Evolutionary conservation across 2,113 vertebrate species (phyloP), one percentile per base, ranked within the genome.

Genomic region (Rhynchomys soricoides): DNA sequence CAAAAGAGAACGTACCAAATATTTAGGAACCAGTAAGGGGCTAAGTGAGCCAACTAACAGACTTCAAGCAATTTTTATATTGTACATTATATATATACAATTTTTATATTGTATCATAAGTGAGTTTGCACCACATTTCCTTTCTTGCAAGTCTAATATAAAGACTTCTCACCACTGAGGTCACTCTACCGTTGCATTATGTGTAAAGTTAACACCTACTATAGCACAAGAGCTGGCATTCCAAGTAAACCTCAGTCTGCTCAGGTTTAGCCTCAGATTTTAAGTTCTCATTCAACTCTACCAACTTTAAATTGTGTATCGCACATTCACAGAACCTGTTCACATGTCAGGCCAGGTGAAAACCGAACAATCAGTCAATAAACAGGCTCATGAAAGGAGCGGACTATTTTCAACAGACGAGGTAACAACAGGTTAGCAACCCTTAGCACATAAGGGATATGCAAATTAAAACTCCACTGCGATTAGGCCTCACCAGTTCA

Each of bases 101-200:
- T 1, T 59, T 9, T 52, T 86, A 40, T 15, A 83, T 0, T 52
- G 15, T 8, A 1, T 75, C 78, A 26, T 70, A 70, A 50, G 5
- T 70, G 85, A 70, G 66, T n/a, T 70, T 52, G 10, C 70, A 52
- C 2, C 59, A 50, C 45, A 87, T 52, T 50, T 87, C 24, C 62
- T 83, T 95, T 90, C 48, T 88, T 78, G 77, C 90, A 70, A 55
- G 12, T 64, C 73, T 37, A 79, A 90, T 66, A 70, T 48, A 89
- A 94, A 68, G 19, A 19, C 43, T 16, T n/a, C 40, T 81, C 88
- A 52, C 40, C 57, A 93, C 2, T 82, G 22, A 92, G n/a, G 62
- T 26, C 48, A 92, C 57, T 29, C 59, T 92, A 40, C 45, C 15
- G n/a, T 10, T 79, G 43, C 87, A 3, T 86, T 74, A 26, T 87